These are phyloP conservation scores for Petrocephalus zakoni DNA, from an alignment of 2,113 vertebrate species.

Conservation along the genomic window DNA sequence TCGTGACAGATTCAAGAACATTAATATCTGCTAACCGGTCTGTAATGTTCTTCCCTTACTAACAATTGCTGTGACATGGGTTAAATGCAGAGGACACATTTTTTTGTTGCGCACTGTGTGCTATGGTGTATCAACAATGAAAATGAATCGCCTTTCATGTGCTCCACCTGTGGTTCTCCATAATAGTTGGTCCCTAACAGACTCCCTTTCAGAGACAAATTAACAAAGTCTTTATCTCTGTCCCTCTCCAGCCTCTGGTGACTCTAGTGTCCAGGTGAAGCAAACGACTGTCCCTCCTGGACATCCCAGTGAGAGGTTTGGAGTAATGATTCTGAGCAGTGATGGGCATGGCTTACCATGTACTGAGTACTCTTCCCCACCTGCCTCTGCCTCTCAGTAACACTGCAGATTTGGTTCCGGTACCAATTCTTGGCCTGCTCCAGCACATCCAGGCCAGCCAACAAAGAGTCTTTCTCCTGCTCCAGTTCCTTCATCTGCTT, in stretches of 20 bases:
- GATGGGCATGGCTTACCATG: constrained; percentile 53
- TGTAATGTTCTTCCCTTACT: not conserved
- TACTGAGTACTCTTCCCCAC: constrained; percentile 63
- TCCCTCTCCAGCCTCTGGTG: not conserved
- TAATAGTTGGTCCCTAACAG: too few relatives aligned
- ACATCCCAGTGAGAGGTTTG: not conserved
- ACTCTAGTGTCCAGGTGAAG: not conserved
- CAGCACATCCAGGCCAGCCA: constrained; percentile 83
- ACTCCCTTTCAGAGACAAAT: not conserved
- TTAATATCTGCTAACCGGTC: not conserved
- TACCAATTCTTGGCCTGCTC: constrained; percentile 80
- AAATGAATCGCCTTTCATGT: too few relatives aligned
- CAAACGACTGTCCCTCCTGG: not conserved
- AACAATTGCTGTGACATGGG: not conserved
- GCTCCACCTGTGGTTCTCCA: too few relatives aligned
- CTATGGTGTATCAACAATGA: too few relatives aligned
- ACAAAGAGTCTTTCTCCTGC: constrained; percentile 82
- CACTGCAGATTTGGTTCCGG: constrained; percentile 76
- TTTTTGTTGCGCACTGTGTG: too few relatives aligned
- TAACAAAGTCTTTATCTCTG: not conserved
- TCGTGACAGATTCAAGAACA: too few relatives aligned
- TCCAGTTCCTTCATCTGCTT: constrained; percentile 89
- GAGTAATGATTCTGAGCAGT: not conserved
- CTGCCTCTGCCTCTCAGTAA: constrained; percentile 77
- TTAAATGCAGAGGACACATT: too few relatives aligned